Evolutionary conservation across 2,888 invertebrate genomes (phyloP).

Genomic region (Pheosia gnoma): DNA sequence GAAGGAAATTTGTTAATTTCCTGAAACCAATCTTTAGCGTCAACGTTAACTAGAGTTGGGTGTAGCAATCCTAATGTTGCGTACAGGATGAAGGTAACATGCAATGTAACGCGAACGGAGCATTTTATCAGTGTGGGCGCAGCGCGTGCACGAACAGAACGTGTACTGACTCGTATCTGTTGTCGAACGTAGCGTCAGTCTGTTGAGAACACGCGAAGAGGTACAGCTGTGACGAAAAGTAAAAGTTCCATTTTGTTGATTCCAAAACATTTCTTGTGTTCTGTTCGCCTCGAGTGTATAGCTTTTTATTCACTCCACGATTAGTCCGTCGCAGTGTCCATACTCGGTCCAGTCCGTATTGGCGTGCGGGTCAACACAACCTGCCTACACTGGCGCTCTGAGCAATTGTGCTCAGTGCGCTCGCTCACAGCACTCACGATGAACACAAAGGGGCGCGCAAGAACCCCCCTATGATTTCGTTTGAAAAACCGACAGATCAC

Average conservation of each 20-base stretch:
- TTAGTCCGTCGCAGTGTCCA: too few relatives aligned
- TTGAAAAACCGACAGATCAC: conserved; percentile 14
- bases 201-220: too few relatives aligned
- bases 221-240: too few relatives aligned
- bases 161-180: neutral
- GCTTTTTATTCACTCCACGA: too few relatives aligned
- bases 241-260: too few relatives aligned
- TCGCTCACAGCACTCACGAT: too few relatives aligned
- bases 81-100: conserved; percentile 2
- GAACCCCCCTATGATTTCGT: conserved; percentile 14
- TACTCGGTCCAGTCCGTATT: too few relatives aligned
- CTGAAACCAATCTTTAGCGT: conserved; percentile 24
- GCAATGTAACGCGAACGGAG: conserved; percentile 16
- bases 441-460: too few relatives aligned
- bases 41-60: conserved; percentile 16
- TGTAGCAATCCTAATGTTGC: conserved; percentile 6
- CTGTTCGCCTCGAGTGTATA: too few relatives aligned
- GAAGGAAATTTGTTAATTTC: conserved; percentile 39
- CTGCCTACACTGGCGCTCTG: conserved; percentile 14
- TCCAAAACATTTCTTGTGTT: too few relatives aligned
- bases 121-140: conserved; percentile 16
- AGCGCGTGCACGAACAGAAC: conserved; percentile 13
- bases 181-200: too few relatives aligned
- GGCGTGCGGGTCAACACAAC: neutral
- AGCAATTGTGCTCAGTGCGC: too few relatives aligned